phyloP scores from a whole-genome alignment of 92 coral and sea anemone species.

The Blastomussa wellsi region DNA sequence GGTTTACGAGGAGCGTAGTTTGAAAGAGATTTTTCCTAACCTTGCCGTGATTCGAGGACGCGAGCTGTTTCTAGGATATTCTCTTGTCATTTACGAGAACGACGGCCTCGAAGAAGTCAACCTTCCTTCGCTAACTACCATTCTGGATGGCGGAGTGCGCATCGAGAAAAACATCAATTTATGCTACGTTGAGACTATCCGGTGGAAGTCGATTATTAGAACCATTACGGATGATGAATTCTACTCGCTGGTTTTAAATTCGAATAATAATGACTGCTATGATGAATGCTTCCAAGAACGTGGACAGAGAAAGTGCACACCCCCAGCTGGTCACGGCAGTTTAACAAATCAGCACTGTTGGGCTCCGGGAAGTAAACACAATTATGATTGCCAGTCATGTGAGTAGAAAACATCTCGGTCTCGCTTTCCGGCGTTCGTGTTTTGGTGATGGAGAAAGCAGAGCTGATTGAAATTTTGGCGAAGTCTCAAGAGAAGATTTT shows the following conservation, averaged over 20 bases:
- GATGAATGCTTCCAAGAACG: slow-evolving; percentile 65
- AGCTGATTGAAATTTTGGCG: no score
- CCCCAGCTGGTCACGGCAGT: slow-evolving; percentile 91
- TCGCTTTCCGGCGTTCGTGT: no score
- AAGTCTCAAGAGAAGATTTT: no score
- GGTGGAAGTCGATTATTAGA: slow-evolving; percentile 92
- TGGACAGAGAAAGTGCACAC: slow-evolving; percentile 43
- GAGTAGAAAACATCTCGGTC: no score
- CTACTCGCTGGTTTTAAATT: slow-evolving; percentile 54
- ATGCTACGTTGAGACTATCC: slow-evolving; percentile 83
- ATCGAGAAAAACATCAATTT: slow-evolving; percentile 88
- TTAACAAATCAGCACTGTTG: slow-evolving; percentile 87
- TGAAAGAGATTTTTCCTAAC: slow-evolving; percentile 85
- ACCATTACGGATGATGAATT: slow-evolving; percentile 50
- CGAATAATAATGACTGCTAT: slow-evolving; percentile 93
- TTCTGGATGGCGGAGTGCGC: slow-evolving; percentile 87
- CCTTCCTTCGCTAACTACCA: slow-evolving; percentile 81
- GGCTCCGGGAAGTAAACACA: slow-evolving; percentile 62
- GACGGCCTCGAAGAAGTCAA: slow-evolving; percentile 77
- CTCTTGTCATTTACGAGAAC: slow-evolving; percentile 91
- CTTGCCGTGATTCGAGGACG: slow-evolving; percentile 93
- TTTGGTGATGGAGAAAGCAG: no score
- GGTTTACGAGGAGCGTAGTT: slow-evolving; percentile 59
- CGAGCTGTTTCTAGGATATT: slow-evolving; percentile 80
- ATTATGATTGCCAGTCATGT: slow-evolving; percentile 80